Evolutionary conservation across 1,140 invertebrate genomes (phyloP), one percentile per base, ranked within the genome.

Genomic region (Caerostris darwini): DNA sequence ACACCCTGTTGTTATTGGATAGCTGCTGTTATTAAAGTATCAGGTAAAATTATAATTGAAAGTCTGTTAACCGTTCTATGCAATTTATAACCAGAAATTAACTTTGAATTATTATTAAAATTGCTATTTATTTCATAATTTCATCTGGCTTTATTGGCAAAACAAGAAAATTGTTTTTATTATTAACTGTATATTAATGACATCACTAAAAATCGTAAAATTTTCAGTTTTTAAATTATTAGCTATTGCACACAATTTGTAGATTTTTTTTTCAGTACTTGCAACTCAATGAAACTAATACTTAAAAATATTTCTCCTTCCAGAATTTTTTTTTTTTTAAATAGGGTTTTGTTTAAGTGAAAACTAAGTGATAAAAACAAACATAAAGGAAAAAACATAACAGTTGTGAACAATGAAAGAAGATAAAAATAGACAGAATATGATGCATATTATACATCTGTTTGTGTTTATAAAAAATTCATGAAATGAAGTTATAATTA

Each of bases 1-100:
- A 96, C 95, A 50, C 93, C 90, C 17, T 58, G 94, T 77, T 98
- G 98, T 12, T 99, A 98, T 96, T 99, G 99, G 99, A 98, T 99
- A 81, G 98, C 99, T 69, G 98, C 98, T 92, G 98, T 99, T 56
- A 96, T 99, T 57, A 97, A 98, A 96, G 97, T 99, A 94, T 98
- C 98, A 95, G 97, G 97, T 97, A 95, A 34, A 34, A 34, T 34
- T 34, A 34, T 34, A 34, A 34, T 34, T 34, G 2, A 34, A 34
- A 95, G 94, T 67, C 12, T 67, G 12, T 4, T 12, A 67, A 67
- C 3, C 12, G 12, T 4, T n/a, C 64, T 14, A 8, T 10, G 8
- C 17, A 10, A 10, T 17, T 10, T 8, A 10, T 8, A 8, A 64
- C 61, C 8, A 10, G 17, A 64, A 8, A 64, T 10, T 10, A 64